phyloP scores from a whole-genome alignment of 2,888 invertebrate genomes.

The Periphyllus acericola region DNA sequence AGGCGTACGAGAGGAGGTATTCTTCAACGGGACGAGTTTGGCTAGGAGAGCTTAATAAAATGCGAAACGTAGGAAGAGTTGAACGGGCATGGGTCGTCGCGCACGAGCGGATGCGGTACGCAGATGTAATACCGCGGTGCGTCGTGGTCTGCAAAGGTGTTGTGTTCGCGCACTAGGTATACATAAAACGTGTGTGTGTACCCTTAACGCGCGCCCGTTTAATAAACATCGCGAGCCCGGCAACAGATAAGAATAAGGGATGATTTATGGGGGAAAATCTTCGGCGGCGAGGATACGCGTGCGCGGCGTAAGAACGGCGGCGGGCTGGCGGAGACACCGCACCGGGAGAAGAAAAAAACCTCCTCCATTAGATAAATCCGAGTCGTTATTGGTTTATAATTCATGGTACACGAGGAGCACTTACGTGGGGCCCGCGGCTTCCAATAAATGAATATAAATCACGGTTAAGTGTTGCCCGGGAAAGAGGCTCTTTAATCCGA shows the following conservation, averaged over 20 bases:
- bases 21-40: background rate
- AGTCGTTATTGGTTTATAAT: constrained; percentile 56
- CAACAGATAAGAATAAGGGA: constrained; percentile 27
- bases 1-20: background rate
- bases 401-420: constrained; percentile 47
- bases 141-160: too few species aligned
- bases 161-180: too few species aligned
- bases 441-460: constrained; percentile 61
- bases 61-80: background rate
- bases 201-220: background rate
- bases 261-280: constrained; percentile 35
- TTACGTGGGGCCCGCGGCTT: constrained; percentile 25
- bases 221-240: constrained; percentile 25
- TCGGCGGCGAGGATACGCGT: background rate
- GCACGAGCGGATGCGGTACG: background rate
- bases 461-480: constrained; percentile 52
- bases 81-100: background rate
- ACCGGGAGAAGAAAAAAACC: constrained; percentile 18
- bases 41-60: background rate
- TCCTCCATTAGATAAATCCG: constrained; percentile 45
- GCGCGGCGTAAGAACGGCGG: too few species aligned
- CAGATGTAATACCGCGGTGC: background rate
- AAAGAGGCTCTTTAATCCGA: constrained; percentile 54
- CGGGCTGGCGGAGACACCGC: background rate
- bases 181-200: too few species aligned